Evolutionary conservation across 1,140 invertebrate genomes (phyloP), one percentile per base, ranked within the genome.

Genomic region (Drosophila kikkawai): DNA sequence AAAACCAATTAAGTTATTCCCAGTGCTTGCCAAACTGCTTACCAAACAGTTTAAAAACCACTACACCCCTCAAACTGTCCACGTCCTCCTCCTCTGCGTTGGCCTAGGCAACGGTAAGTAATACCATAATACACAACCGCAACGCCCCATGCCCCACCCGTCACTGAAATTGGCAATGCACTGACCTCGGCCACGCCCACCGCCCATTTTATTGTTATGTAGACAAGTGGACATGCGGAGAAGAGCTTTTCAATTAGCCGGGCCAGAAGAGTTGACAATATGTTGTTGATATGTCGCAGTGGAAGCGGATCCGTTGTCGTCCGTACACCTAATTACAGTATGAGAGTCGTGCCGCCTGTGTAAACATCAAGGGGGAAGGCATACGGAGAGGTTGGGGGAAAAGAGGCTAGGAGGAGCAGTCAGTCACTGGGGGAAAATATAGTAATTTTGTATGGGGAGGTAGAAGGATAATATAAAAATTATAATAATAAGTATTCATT

Each of bases 341-440:
- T 90, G 79, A 65, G 85, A 84, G 70, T 47, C 73, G 66, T 68
- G 77, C 84, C 84, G 84, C 80, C 84, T 88, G 84, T 83, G 84
- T 78, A 83, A 87, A 87, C 84, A 87, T 69, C 36, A 22, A 67
- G 37, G 29, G 45, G 26, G 13, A 22, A 37, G 19, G 34, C 17
- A 4, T 11, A 53, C 12, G 22, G 2, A 15, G n/a, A n/a, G 65
- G 19, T n/a, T 36, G 13, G 45, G 29, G 45, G 13, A 50, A n/a
- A 12, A 37, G 47, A 11, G 47, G n/a, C 3, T n/a, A 39, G 26
- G 5, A 47, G 50, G 19, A 32, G 51, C 42, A 41, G 56, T 19
- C 47, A 29, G 26, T 29, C 63, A 65, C 39, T 12, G 56, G 32
- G 12, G 7, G 32, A 34, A 65, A 44, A 61, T 17, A 34, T 13